These are phyloP conservation scores for Ditylenchus dipsaci DNA, from an alignment of 1,140 invertebrate species.

Conservation along the genomic window DNA sequence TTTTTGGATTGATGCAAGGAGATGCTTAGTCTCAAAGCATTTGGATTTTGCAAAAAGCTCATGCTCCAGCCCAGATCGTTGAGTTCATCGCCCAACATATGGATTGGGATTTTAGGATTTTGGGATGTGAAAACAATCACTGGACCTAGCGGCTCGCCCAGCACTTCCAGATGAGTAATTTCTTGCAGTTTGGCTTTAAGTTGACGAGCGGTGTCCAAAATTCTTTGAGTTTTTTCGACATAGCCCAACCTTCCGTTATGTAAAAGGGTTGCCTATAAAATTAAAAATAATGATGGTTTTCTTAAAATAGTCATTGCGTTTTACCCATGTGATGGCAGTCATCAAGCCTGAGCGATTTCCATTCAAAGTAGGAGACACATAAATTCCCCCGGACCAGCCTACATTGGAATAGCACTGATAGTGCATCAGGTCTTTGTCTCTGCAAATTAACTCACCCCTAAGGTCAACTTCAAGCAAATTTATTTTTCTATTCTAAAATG, in stretches of 20 bases:
- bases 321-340: conserved; percentile 51
- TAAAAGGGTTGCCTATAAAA: conserved; percentile 28
- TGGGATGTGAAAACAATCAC: conserved; percentile 34
- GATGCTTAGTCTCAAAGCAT: conserved; percentile 35
- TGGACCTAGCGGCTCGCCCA: conserved; percentile 38
- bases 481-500: no score
- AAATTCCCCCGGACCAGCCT: conserved; percentile 46
- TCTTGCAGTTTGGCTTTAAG: conserved; percentile 26
- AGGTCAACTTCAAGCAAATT: no score
- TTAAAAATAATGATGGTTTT: no score
- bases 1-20: conserved; percentile 31
- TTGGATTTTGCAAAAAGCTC: conserved; percentile 35
- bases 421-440: conserved; percentile 35
- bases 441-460: no score
- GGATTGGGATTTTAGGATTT: conserved; percentile 31
- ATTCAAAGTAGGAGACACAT: conserved; percentile 40
- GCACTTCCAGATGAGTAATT: conserved; percentile 27
- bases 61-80: conserved; percentile 47
- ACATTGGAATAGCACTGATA: conserved; percentile 43
- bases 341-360: conserved; percentile 39
- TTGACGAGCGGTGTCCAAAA: conserved; percentile 32
- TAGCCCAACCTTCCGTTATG: conserved; percentile 38
- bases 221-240: conserved; percentile 40
- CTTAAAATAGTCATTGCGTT: no score
- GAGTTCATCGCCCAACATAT: conserved; percentile 39